Conservation (phyloP, 23 tunicate species). For the Ciona savignyi region DNA sequence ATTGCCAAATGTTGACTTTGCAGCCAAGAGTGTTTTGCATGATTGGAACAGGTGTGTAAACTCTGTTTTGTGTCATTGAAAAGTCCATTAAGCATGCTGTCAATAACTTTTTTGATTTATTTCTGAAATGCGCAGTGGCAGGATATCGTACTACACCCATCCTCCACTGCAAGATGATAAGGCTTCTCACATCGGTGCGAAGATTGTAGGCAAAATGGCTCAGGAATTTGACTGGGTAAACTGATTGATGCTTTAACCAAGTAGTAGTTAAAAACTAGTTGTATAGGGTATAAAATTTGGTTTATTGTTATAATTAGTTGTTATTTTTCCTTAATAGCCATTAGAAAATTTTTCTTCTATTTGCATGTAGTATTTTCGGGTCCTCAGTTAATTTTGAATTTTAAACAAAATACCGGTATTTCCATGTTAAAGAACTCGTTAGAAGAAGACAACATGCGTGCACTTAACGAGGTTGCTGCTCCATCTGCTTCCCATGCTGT, state of each 20-base stretch:
- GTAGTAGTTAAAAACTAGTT: no score
- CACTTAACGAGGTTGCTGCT: slow-evolving; percentile 40
- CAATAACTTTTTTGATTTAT: no score
- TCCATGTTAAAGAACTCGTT: slow-evolving; percentile 20
- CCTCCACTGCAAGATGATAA: slow-evolving; percentile 56
- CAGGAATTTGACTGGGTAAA: slow-evolving; percentile 83
- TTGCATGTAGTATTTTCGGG: no score
- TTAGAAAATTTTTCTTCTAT: no score
- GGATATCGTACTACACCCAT: slow-evolving; percentile 78
- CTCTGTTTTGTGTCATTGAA: background rate
- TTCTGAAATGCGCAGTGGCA: no score
- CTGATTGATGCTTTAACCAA: no score
- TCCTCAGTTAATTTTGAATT: no score
- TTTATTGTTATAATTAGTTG: no score
- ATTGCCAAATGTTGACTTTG: slow-evolving; percentile 36
- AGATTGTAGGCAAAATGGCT: slow-evolving; percentile 59
- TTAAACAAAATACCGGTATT: background rate
- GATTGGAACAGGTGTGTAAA: slow-evolving; percentile 75
- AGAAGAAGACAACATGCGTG: slow-evolving; percentile 40
- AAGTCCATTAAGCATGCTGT: background rate
- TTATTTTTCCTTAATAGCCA: no score
- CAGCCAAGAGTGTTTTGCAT: slow-evolving; percentile 57
- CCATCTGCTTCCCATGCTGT: slow-evolving; percentile 42
- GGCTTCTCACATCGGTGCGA: slow-evolving; percentile 37
- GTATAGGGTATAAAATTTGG: no score